Percentiles rank a stretch among this genome's conserved stretches.
phyloP scores from a whole-genome alignment of 2,113 vertebrate genomes.

The Epinephelus cyanopodus region DNA sequence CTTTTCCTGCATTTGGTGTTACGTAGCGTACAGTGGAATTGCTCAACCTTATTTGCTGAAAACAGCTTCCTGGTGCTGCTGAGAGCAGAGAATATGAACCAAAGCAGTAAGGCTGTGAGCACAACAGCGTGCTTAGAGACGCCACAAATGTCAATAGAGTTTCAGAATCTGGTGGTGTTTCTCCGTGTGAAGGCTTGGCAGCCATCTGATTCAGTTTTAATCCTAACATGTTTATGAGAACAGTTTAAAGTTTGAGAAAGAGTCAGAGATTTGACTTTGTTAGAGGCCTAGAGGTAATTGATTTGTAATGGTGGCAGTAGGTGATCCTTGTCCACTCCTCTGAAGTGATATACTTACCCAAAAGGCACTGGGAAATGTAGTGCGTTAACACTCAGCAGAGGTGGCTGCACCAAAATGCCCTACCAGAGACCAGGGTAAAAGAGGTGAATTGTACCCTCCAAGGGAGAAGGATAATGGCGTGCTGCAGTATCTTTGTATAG shows the following conservation, averaged over 20 bases:
- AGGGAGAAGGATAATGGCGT: slow-evolving; percentile 41
- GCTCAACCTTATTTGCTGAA: too few species aligned
- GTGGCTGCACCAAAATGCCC: slow-evolving; percentile 13
- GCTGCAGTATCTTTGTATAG: slow-evolving; percentile 57
- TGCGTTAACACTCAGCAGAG: not conserved
- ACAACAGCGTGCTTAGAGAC: not conserved
- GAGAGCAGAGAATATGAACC: not conserved
- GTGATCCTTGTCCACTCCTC: not conserved
- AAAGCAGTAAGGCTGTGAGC: not conserved
- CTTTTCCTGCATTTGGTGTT: not conserved
- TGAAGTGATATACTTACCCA: not conserved
- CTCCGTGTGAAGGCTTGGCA: too few species aligned
- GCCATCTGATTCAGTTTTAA: not conserved
- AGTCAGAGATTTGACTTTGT: not conserved
- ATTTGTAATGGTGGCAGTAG: not conserved
- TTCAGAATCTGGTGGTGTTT: not conserved
- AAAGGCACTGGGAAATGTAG: slow-evolving; percentile 7
- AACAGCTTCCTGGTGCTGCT: not conserved
- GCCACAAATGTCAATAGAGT: not conserved
- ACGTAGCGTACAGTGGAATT: too few species aligned
- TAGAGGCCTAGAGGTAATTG: not conserved
- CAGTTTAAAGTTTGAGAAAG: not conserved
- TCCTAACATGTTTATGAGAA: not conserved
- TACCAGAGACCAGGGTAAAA: slow-evolving; percentile 8
- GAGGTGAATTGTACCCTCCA: slow-evolving; percentile 30